Evolutionary conservation across 2,888 invertebrate genomes (phyloP), one percentile per base, ranked within the genome.

Genomic region (Mythimna albipuncta): DNA sequence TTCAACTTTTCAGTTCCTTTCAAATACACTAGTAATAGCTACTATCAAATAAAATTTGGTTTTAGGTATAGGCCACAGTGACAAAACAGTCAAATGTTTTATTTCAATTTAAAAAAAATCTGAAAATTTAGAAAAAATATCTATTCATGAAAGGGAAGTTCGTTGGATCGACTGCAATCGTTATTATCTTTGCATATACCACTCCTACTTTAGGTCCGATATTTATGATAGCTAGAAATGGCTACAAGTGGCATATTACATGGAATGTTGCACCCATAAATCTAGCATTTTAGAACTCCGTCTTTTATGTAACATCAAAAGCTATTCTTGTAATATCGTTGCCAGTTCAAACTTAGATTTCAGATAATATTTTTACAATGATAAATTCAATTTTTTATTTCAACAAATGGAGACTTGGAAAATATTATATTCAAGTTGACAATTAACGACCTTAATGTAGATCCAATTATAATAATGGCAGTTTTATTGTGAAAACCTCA

Each of bases 401-500:
- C 50, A 19, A 47, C 13, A 54, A 62, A 63, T 69, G 32, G 44
- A 54, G 38, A 26, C 11, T 55, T 41, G 1, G 47, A 13, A 10
- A 58, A 41, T 55, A 50, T 44, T 35, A 26, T 47, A 59, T 69
- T 52, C 44, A 64, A 69, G 52, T 64, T 67, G 54, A 66, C n/a
- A 50, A 52, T 21, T 61, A 61, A 77, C 38, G 64, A 67, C 64
- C 44, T 35, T 64, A 66, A 74, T 83, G 69, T 61, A 41, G 63
- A 75, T 76, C 72, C 76, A 83, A 81, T 79, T 76, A 73, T 75
- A 70, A 66, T 72, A 70, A 72, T 52, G 77, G 21, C 61, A 66
- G 44, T 75, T 82, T 72, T 59, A 77, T 77, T 79, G 50, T 71
- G 26, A 64, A 64, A 26, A 32, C 35, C 44, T 54, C 52, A 73